Conservation (phyloP, 2,113 vertebrate genomes). For the Gracilinanus agilis region DNA sequence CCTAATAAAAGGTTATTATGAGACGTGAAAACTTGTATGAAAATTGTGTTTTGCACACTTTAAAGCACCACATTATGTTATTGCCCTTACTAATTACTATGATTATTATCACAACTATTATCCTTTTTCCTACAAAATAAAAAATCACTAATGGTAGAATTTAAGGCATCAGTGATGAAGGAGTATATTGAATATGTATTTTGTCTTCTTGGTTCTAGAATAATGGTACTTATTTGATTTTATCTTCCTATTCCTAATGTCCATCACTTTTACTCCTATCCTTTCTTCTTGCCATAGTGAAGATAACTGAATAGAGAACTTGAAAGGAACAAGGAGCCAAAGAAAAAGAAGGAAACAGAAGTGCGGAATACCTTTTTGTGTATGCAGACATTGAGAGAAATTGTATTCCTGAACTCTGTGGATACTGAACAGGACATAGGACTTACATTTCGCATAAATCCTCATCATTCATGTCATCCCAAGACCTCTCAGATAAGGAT, state of each 20-base stretch:
- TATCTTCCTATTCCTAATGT: neutral
- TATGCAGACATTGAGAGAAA: neutral
- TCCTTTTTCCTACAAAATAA: neutral
- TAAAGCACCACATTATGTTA: neutral
- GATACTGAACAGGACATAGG: neutral
- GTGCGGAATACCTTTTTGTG: neutral
- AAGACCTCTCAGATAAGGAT: neutral
- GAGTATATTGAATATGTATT: neutral
- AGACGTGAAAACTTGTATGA: neutral
- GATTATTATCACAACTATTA: neutral
- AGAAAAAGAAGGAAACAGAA: neutral
- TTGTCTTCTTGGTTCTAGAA: neutral
- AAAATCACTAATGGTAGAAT: neutral
- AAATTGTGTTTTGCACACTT: neutral
- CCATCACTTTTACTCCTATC: neutral
- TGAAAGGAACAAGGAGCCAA: neutral
- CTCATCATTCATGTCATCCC: neutral
- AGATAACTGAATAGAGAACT: neutral
- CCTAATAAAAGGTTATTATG: neutral
- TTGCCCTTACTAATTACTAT: neutral
- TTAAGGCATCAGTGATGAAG: neutral
- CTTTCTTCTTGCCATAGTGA: neutral
- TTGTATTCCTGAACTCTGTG: neutral
- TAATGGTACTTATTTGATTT: too few relatives aligned
- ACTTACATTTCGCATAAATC: neutral